Percentiles rank a stretch among this genome's conserved stretches.
These are phyloP conservation scores for Drosophila birchii DNA, from an alignment of 2,888 invertebrate genomes.

Conservation along the genomic window DNA sequence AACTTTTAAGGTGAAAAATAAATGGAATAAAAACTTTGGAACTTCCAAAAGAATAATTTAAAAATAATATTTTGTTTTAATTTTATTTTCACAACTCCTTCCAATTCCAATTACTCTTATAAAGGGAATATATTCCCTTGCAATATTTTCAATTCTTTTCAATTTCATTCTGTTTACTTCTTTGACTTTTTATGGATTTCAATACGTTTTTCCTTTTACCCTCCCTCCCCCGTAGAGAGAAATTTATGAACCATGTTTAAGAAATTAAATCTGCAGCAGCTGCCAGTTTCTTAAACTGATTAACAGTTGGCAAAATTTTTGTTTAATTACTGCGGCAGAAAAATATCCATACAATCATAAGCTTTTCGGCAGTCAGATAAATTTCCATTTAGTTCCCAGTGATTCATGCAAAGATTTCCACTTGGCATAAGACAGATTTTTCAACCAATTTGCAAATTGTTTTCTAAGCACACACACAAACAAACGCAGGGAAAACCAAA, in stretches of 20 bases:
- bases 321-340: constrained; percentile 77
- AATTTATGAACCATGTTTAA: constrained; percentile 73
- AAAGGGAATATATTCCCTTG: constrained; percentile 7
- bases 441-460: constrained; percentile 75
- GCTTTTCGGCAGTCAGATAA: constrained; percentile 33
- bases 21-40: no score
- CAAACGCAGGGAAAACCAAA: background rate
- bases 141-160: constrained; percentile 16
- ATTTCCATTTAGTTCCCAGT: constrained; percentile 44
- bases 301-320: constrained; percentile 59
- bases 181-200: constrained; percentile 50
- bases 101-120: background rate
- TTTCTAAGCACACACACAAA: constrained; percentile 69
- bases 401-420: constrained; percentile 55
- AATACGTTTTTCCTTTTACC: constrained; percentile 34
- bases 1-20: no score
- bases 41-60: background rate
- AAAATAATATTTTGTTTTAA: background rate
- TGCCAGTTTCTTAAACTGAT: constrained; percentile 60
- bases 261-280: constrained; percentile 59
- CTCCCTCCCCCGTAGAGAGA: background rate
- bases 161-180: constrained; percentile 31
- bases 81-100: background rate
- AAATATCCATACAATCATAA: constrained; percentile 17
- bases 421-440: constrained; percentile 49